These are phyloP conservation scores for Tenebrio molitor DNA, from an alignment of 1,140 invertebrate genomes.

Conservation along the genomic window DNA sequence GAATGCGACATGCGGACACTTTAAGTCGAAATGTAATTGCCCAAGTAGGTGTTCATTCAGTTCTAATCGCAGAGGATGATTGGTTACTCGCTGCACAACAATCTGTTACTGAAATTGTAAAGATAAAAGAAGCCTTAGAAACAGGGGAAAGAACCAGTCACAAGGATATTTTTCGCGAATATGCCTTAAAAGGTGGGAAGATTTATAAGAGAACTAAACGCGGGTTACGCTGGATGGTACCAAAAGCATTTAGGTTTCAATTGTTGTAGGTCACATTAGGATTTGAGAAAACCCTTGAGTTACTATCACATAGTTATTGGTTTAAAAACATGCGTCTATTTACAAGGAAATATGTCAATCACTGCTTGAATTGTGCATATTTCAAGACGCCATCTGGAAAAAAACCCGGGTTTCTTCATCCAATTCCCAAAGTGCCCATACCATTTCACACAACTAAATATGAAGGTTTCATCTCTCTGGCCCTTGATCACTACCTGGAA, in stretches of 20 bases:
- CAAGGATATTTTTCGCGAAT: background rate
- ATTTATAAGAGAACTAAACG: slow-evolving; percentile 54
- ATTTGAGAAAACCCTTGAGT: slow-evolving; percentile 57
- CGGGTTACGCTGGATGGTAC: slow-evolving; percentile 59
- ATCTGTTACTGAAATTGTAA: background rate
- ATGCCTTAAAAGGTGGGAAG: slow-evolving; percentile 44
- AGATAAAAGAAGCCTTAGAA: background rate
- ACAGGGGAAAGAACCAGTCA: background rate
- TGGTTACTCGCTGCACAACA: slow-evolving; percentile 41
- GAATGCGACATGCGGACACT: background rate
- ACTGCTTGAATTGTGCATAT: slow-evolving; percentile 60
- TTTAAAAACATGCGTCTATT: slow-evolving; percentile 61
- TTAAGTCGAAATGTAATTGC: background rate
- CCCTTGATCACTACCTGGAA: too few species aligned
- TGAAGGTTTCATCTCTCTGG: too few species aligned
- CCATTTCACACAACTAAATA: slow-evolving; percentile 55
- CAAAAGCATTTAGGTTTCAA: slow-evolving; percentile 55
- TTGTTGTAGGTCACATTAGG: slow-evolving; percentile 57
- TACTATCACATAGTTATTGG: slow-evolving; percentile 59
- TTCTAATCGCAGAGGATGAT: slow-evolving; percentile 39
- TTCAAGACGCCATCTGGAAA: slow-evolving; percentile 59
- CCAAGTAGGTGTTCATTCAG: background rate
- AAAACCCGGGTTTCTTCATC: slow-evolving; percentile 58
- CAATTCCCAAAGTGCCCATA: slow-evolving; percentile 57
- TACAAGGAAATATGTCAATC: slow-evolving; percentile 55